phyloP scores from a whole-genome alignment of 2,888 invertebrate species.

The Pantelozetes paolii region DNA sequence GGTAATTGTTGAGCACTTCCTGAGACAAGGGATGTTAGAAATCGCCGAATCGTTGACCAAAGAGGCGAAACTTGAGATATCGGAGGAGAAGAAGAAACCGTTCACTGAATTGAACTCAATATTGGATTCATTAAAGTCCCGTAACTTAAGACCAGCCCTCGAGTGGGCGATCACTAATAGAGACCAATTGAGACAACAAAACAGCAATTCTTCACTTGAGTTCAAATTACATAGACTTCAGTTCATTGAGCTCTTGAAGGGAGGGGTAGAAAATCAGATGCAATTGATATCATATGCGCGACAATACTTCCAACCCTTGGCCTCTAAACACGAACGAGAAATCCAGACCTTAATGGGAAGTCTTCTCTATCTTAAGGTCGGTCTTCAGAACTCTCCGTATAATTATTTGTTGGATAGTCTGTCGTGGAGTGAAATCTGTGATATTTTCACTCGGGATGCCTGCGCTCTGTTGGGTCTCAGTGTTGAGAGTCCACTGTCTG shows the following conservation, averaged over 20 bases:
- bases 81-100: conserved; percentile 66
- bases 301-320: conserved; percentile 74
- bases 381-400: conserved; percentile 74
- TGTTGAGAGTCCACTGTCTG: conserved; percentile 81
- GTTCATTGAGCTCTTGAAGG: conserved; percentile 68
- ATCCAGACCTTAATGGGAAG: conserved; percentile 82
- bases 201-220: conserved; percentile 60
- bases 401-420: conserved; percentile 67
- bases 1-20: conserved; percentile 91
- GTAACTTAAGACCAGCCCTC: conserved; percentile 76
- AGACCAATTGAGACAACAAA: conserved; percentile 64
- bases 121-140: conserved; percentile 73
- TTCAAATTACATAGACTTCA: conserved; percentile 75
- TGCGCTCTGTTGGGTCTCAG: conserved; percentile 84
- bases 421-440: conserved; percentile 79
- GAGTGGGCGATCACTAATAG: conserved; percentile 77
- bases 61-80: conserved; percentile 66
- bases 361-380: conserved; percentile 70
- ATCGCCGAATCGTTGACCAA: conserved; percentile 75
- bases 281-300: conserved; percentile 85
- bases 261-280: conserved; percentile 65
- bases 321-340: conserved; percentile 70
- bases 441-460: conserved; percentile 85
- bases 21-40: conserved; percentile 86
- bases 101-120: conserved; percentile 81